phyloP scores from a whole-genome alignment of 2,113 vertebrate species.

The Periophthalmus modestus region DNA sequence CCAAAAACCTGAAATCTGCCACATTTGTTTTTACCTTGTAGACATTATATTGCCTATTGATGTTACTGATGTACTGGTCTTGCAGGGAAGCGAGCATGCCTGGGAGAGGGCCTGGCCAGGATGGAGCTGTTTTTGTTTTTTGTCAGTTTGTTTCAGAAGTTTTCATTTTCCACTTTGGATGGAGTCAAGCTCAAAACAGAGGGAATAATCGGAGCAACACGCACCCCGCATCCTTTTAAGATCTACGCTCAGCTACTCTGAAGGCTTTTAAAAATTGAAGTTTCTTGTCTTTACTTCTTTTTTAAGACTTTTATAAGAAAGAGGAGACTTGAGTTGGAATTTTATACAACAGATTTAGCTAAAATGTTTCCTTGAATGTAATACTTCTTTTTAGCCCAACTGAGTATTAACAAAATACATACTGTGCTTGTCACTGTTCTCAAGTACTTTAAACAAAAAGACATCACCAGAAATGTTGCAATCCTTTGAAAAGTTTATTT shows the following conservation, averaged over 20 bases:
- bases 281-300: background rate
- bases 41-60: background rate
- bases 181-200: slow-evolving; percentile 62
- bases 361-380: background rate
- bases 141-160: slow-evolving; percentile 80
- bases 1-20: too few species aligned
- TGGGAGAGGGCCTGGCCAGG: slow-evolving; percentile 82
- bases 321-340: background rate
- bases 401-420: background rate
- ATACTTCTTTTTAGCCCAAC: background rate
- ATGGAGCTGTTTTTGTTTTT: slow-evolving; percentile 87
- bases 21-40: too few species aligned
- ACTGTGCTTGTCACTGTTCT: background rate
- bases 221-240: slow-evolving; percentile 67
- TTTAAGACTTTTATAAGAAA: background rate
- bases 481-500: slow-evolving; percentile 1
- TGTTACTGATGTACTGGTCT: background rate
- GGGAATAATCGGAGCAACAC: slow-evolving; percentile 14
- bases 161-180: slow-evolving; percentile 69
- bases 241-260: slow-evolving; percentile 71
- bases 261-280: slow-evolving; percentile 7
- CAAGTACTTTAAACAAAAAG: background rate
- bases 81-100: slow-evolving; percentile 82
- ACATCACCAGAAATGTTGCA: background rate
- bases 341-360: background rate